A percentile compares a stretch with the other conserved stretches of the same genome.
Conservation (phyloP, 2,888 invertebrate genomes). For the Tenthredo livida region DNA sequence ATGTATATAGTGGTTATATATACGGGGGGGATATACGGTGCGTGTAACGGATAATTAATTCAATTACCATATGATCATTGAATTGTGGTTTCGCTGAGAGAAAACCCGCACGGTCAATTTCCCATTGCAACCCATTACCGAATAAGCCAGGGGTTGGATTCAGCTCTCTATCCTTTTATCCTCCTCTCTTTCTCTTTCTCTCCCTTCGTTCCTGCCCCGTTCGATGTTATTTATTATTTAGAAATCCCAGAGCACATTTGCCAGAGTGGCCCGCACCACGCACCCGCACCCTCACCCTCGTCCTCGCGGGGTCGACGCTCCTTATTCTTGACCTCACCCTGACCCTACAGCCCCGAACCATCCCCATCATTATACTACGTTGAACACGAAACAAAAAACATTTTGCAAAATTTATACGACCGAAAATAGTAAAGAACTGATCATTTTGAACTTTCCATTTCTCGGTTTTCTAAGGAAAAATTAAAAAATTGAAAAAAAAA, state of each 20-base stretch:
- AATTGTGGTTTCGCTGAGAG: constrained; percentile 36
- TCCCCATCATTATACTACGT: background rate
- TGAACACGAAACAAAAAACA: background rate
- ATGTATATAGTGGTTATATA: background rate
- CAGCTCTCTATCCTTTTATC: background rate
- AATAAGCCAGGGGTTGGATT: constrained; percentile 27
- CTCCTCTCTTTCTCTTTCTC: background rate
- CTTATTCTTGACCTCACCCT: constrained; percentile 25
- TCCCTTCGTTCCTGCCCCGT: constrained; percentile 16
- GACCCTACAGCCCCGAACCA: background rate
- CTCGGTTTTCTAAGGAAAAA: too few species aligned
- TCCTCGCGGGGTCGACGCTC: constrained; percentile 2
- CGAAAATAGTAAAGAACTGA: too few species aligned
- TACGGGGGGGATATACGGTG: background rate
- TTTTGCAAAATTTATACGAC: background rate
- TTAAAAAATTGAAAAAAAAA: too few species aligned
- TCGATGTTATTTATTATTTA: constrained; percentile 46
- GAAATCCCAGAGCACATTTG: constrained; percentile 44
- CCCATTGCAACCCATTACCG: constrained; percentile 34
- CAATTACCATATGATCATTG: constrained; percentile 46
- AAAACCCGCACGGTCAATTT: constrained; percentile 27
- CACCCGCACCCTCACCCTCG: background rate
- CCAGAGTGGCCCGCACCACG: constrained; percentile 39
- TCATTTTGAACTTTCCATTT: too few species aligned
- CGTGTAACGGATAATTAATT: constrained; percentile 32